phyloP scores from a whole-genome alignment of 2,113 vertebrate genomes.

The Manacus vitellinus region DNA sequence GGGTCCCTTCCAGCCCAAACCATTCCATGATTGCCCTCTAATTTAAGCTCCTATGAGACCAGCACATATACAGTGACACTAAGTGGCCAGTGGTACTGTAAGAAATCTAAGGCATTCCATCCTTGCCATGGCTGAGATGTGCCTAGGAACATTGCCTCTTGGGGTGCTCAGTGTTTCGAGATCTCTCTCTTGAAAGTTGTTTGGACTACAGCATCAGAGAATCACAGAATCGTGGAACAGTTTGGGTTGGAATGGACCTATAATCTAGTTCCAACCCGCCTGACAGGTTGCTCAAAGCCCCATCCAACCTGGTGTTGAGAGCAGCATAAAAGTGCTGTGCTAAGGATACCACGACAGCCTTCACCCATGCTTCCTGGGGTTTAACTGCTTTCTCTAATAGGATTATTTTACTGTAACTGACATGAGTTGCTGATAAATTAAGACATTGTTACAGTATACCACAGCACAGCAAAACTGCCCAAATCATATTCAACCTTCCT shows the following conservation, averaged over 20 bases:
- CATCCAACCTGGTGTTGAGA: neutral
- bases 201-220: neutral
- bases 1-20: neutral
- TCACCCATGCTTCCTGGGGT: neutral
- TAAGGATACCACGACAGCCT: neutral
- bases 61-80: neutral
- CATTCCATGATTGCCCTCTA: neutral
- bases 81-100: neutral
- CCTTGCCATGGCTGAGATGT: accelerated
- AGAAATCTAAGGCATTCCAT: neutral
- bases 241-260: neutral
- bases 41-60: neutral
- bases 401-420: neutral
- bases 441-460: neutral
- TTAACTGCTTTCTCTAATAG: neutral
- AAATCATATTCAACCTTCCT: neutral
- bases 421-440: neutral
- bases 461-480: neutral
- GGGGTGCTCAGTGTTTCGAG: neutral
- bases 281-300: neutral
- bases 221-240: neutral
- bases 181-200: neutral
- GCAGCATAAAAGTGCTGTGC: neutral
- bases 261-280: neutral
- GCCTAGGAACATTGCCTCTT: neutral